Conservation (phyloP, 2,797 vertebrate species). For the Intellagama lesueurii region DNA sequence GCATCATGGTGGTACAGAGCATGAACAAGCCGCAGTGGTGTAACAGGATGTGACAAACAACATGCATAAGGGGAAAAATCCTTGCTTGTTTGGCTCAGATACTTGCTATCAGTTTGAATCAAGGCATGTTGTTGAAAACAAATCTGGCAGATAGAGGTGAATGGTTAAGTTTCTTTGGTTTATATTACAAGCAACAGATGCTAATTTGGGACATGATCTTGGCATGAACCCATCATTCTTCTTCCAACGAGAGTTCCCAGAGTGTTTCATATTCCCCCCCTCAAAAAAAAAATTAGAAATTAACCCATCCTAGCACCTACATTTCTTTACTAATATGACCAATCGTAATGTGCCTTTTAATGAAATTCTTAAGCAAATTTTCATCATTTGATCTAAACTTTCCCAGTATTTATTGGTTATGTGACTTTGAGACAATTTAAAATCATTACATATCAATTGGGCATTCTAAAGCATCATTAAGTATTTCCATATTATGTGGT, state of each 20-base stretch:
- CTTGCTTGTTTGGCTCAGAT: conserved; percentile 58
- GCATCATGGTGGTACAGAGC: conserved; percentile 7
- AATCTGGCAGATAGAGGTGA: conserved; percentile 52
- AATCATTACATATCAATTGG: background rate
- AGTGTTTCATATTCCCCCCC: background rate
- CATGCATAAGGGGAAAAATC: conserved; percentile 60
- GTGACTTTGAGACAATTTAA: background rate
- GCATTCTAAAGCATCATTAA: background rate
- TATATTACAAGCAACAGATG: background rate
- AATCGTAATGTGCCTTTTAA: background rate
- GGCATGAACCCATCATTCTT: rapidly evolving
- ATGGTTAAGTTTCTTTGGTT: background rate
- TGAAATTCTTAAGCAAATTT: background rate
- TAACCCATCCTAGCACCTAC: conserved; percentile 12
- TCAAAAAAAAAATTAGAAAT: background rate
- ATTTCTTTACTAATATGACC: background rate
- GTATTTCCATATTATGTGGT: background rate
- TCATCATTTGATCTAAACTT: background rate
- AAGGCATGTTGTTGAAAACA: conserved; percentile 28
- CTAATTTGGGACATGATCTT: conserved; percentile 20
- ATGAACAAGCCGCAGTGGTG: background rate
- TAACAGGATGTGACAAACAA: conserved; percentile 71
- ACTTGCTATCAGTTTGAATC: conserved; percentile 61
- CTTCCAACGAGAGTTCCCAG: background rate
- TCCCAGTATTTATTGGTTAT: background rate